Base-by-base conservation (phyloP, 2,888 invertebrate species). In the Ephialtes manifestator region DNA sequence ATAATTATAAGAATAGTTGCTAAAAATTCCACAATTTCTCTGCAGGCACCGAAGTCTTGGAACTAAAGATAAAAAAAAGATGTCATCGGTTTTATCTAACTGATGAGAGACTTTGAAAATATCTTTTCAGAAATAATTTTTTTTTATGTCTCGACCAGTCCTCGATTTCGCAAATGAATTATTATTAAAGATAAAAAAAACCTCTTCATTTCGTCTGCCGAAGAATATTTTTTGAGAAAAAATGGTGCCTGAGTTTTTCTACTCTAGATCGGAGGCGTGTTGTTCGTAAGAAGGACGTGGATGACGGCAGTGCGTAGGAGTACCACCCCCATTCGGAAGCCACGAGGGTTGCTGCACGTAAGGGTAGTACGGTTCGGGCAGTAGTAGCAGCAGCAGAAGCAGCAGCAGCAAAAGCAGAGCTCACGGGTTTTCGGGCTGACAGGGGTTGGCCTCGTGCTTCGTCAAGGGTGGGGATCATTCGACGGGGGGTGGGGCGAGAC, bases 301-400 rank as follows among this genome's bases (percentile, higher is more conserved):
- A 92, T 90, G 91, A 90, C 91, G 90, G 89, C 90, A 90, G 91
- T 90, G 90, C 90, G 93, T 92, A 93, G 93, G 93, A 94, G 93
- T 93, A 92, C 92, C 92, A 91, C 90, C 88, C 89, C 88, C 72
- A 68, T 72, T 75, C 75, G 70, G 48, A 88, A 89, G 89, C 90
- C 89, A 89, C 86, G 89, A 91, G 86, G 88, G 87, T 87, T 86
- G 90, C 81, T 48, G 88, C 91, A 90, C 80, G 53, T 72, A 77
- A 81, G 81, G 76, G 72, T 68, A 53, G 78, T 68, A 28, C 28
- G 60, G 58, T 65, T 48, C 43, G 20, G n/a, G 48, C 20, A 63
- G 58, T 43, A 51, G 72, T 20, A 53, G 63, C 46, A 71, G 58
- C 35, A 35, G 70, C 67, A 70, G 80, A 55, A 63, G 51, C 63